Base-by-base conservation (phyloP, 2,888 invertebrate genomes). In the Holacanthella duospinosa region DNA sequence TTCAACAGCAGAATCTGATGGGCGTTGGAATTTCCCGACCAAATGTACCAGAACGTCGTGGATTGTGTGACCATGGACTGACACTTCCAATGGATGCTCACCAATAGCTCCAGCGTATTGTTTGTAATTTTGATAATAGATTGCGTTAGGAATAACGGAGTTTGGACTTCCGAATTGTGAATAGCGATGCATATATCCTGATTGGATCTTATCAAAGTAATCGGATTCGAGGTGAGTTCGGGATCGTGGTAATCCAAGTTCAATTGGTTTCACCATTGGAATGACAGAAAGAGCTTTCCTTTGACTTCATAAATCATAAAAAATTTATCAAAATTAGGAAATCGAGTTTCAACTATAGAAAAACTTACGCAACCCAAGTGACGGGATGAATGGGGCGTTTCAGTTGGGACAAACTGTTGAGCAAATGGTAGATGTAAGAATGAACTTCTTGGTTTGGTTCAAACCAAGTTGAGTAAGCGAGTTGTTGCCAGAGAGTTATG, bases 101-200 rank as follows among this genome's bases (percentile, higher is more conserved):
- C 21, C 44, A 12, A 59, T 25, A n/a, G 59, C 59, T 19, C 27
- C 48, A 44, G 44, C 59, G 21, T 9, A 43, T 2, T 3, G 6
- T 9, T 25, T 12, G 43, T 24, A 25, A 25, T 43, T 44, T 25
- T 48, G 29, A 28, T 44, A 59, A 44, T 59, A 25, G 27, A 70
- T 25, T 59, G 65, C 55, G 59, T 68, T 70, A 2, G 86, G 85
- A 53, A 81, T 72, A 16, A 79, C 69, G 66, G 78, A 80, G 73
- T 86, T 84, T 24, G 82, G 80, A 64, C 84, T 82, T 43, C 83
- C 83, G 66, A 83, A 80, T 65, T 77, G 78, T 6, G 79, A 75
- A 4, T 71, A 29, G 25, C 78, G 75, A 27, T 77, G 73, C 65
- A 78, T 75, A 72, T 80, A 79, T 25, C 77, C 77, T 4, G 80